phyloP scores from a whole-genome alignment of 2,797 vertebrate species.

The Streptopelia turtur region DNA sequence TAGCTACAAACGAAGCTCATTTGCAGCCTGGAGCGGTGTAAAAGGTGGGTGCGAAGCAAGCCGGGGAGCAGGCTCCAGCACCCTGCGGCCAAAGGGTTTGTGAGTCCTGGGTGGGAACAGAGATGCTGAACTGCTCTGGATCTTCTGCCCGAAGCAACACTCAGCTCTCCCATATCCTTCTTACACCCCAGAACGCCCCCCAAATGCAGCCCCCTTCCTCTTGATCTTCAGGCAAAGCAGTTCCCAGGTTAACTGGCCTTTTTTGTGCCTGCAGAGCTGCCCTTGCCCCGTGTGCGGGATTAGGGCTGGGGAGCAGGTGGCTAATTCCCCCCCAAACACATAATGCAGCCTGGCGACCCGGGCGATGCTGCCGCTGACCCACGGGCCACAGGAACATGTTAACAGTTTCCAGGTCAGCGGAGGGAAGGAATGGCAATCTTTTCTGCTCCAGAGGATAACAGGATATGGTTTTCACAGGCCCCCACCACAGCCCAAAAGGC shows the following conservation, averaged over 20 bases:
- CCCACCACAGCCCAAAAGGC: neutral
- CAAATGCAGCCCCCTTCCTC: neutral
- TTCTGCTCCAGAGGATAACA: neutral
- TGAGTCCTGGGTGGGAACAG: neutral
- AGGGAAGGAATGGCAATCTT: constrained; percentile 43
- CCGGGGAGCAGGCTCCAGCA: neutral
- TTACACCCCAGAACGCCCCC: neutral
- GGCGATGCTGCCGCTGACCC: constrained; percentile 34
- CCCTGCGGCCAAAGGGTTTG: neutral
- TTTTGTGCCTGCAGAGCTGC: neutral
- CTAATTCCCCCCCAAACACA: neutral
- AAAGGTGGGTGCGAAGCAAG: too few species aligned
- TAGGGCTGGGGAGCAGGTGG: neutral
- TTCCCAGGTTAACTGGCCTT: neutral
- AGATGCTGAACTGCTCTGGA: neutral
- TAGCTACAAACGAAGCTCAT: neutral
- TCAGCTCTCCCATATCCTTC: neutral
- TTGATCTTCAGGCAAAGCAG: neutral
- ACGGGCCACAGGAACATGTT: neutral
- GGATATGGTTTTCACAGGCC: neutral
- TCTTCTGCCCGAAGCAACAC: neutral
- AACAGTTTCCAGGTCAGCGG: constrained; percentile 55
- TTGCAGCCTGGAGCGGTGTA: neutral
- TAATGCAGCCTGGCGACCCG: neutral
- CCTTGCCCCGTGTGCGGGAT: fast-evolving